These are phyloP conservation scores for Hucho hucho DNA, from an alignment of 2,113 vertebrate genomes.

Conservation along the genomic window DNA sequence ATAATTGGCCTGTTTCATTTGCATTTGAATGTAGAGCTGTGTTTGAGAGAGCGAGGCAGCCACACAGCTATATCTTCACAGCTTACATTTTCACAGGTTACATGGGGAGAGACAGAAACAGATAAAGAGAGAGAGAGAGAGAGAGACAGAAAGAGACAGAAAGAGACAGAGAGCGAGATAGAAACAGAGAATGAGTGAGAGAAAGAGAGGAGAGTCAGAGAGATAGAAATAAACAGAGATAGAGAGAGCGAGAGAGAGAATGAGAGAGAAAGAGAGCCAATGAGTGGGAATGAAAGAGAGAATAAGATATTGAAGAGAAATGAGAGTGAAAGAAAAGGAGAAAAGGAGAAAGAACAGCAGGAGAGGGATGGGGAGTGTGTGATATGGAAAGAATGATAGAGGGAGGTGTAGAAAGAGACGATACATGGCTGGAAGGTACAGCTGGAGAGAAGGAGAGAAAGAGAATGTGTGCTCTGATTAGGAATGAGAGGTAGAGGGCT, in stretches of 20 bases:
- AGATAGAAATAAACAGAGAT: background rate
- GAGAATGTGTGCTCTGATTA: slow-evolving; percentile 41
- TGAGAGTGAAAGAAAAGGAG: background rate
- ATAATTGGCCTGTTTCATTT: slow-evolving; percentile 68
- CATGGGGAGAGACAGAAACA: background rate
- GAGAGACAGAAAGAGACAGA: background rate
- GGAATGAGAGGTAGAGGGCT: slow-evolving; percentile 26
- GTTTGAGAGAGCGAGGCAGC: slow-evolving; percentile 44
- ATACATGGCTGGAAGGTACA: background rate
- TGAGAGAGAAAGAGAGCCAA: background rate
- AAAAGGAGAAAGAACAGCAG: slow-evolving; percentile 5
- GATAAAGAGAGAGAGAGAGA: background rate
- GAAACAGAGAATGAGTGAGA: background rate
- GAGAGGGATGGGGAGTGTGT: background rate
- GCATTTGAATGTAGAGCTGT: slow-evolving; percentile 67
- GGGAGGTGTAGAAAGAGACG: background rate
- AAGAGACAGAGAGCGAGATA: background rate
- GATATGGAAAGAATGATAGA: slow-evolving; percentile 3
- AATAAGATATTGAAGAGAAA: background rate
- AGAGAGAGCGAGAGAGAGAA: background rate
- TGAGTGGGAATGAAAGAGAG: background rate
- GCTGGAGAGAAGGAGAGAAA: background rate
- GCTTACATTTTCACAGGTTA: slow-evolving; percentile 21
- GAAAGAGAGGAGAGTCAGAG: background rate
- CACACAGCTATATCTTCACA: slow-evolving; percentile 30